Evolutionary conservation across 2,113 vertebrate genomes (phyloP).

Genomic region (Rhinopomastus cyanomelas): DNA sequence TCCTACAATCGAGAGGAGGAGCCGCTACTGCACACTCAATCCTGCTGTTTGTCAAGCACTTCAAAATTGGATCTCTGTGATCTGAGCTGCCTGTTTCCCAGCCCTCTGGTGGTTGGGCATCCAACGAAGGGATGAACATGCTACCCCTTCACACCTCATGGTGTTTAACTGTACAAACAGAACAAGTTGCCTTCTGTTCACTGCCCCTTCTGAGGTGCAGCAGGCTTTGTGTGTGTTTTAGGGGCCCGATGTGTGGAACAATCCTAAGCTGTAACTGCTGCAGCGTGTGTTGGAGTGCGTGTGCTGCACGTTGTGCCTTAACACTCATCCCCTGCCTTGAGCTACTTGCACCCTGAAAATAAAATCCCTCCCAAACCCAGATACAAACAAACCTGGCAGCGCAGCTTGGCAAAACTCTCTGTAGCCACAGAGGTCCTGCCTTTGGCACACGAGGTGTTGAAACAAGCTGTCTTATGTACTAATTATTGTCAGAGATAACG

Average conservation of each 20-base stretch:
- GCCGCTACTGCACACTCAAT: too few relatives aligned
- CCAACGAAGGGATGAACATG: neutral
- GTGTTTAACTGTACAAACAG: neutral
- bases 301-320: neutral
- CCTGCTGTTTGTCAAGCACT: neutral
- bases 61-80: neutral
- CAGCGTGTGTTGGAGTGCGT: neutral
- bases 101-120: accelerated
- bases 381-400: neutral
- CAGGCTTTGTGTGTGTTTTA: neutral
- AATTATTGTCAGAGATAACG: constrained; percentile 30
- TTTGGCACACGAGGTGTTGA: constrained; percentile 16
- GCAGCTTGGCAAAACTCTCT: neutral
- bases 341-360: neutral
- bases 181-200: neutral
- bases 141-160: neutral
- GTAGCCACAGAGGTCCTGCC: neutral
- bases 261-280: neutral
- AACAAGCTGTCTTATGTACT: constrained; percentile 34
- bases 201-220: neutral
- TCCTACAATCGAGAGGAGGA: neutral
- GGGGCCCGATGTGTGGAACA: neutral
- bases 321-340: neutral
- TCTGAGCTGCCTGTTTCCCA: neutral
- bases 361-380: neutral